phyloP scores from a whole-genome alignment of 2,797 vertebrate genomes.

The Nasua narica region DNA sequence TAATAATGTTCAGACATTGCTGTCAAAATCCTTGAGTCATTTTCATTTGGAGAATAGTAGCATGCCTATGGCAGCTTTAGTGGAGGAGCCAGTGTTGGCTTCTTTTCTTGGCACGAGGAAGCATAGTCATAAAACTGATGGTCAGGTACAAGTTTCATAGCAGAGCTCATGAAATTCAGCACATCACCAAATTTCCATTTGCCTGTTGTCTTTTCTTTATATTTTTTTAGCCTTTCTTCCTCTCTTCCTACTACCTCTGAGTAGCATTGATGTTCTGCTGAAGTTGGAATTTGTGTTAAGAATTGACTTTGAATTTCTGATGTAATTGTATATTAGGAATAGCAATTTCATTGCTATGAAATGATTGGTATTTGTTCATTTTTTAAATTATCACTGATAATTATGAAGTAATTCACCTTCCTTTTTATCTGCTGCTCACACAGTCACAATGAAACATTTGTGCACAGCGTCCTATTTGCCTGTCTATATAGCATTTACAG shows the following conservation, averaged over 20 bases:
- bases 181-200: background rate
- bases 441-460: background rate
- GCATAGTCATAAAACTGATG: background rate
- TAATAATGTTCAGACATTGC: background rate
- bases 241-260: background rate
- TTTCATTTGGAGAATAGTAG: background rate
- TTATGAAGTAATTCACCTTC: background rate
- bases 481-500: background rate
- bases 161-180: background rate
- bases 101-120: background rate
- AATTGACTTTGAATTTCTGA: slow-evolving; percentile 45
- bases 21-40: background rate
- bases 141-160: background rate
- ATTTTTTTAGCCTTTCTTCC: background rate
- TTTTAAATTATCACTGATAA: background rate
- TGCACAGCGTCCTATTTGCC: background rate
- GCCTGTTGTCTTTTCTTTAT: background rate
- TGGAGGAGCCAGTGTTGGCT: background rate
- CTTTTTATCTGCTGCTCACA: background rate
- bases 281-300: slow-evolving; percentile 48
- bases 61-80: background rate
- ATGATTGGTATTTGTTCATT: background rate
- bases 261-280: background rate
- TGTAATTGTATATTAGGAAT: slow-evolving; percentile 13
- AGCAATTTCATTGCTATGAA: slow-evolving; percentile 28